Evolutionary conservation across 2,113 vertebrate species (phyloP), one percentile per base, ranked within the genome.

Genomic region (Benitochromis conjunctus): DNA sequence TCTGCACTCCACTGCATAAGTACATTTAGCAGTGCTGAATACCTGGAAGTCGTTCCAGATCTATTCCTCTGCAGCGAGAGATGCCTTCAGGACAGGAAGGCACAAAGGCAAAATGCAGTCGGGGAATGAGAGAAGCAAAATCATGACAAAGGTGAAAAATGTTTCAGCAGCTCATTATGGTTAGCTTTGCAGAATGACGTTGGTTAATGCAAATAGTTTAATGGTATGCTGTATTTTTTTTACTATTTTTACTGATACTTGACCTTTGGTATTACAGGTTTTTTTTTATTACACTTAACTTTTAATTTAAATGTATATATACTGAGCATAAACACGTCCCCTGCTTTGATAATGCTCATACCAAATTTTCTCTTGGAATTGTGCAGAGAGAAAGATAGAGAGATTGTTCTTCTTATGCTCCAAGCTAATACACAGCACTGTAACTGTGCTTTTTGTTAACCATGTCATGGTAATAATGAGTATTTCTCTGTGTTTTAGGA

Each of bases 401-500:
- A 19, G 6, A 79, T 43, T 79, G 4, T 71, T 71, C 24, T 6
- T 26, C 0, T 10, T 26, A 46, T 46, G 1, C 21, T 74, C 43
- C 9, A 31, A 1, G 43, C 21, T 18, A 71, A 71, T 4, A 18
- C 46, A 5, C 69, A 76, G 26, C 19, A 0, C 6, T 12, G 69
- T 74, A 48, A 8, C 46, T 29, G 3, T 34, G 19, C 62, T 38
- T 66, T 66, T 21, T 58, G 46, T 38, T 19, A 80, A 16, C 26
- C 6, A 13, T 19, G 13, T 10, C 13, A 8, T 51, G 11, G 29
- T 46, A 26, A 9, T 71, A 29, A 48, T 11, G 19, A 60, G 46
- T 26, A 18, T 82, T 64, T 89, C 16, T 24, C 4, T 84, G 5
- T 86, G 26, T 92, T 92, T 74, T 82, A 98, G 97, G 97, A 1